Percentiles rank a stretch among this genome's conserved stretches.
Evolutionary conservation across 2,888 invertebrate species (phyloP).

Genomic region (Nemoura dubitans): DNA sequence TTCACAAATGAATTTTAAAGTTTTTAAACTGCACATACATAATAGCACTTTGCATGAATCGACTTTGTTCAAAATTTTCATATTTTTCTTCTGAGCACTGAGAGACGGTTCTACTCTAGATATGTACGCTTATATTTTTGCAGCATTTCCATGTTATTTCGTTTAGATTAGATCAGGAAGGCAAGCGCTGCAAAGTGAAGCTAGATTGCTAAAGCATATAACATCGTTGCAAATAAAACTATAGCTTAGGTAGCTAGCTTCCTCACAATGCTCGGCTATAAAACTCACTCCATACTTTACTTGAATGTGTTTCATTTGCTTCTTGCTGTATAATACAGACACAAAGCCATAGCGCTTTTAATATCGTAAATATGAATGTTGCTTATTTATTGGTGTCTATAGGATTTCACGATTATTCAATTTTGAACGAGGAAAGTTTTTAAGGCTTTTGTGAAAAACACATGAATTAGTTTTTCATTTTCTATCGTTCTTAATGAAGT

Average conservation of each 20-base stretch:
- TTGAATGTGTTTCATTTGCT: constrained; percentile 41
- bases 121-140: constrained; percentile 8
- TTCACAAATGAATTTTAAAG: background rate
- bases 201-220: constrained; percentile 29
- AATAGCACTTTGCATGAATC: background rate
- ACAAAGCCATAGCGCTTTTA: constrained; percentile 29
- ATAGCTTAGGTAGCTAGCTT: constrained; percentile 35
- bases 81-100: background rate
- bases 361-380: constrained; percentile 43
- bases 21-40: background rate
- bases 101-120: background rate
- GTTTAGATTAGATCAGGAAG: constrained; percentile 35
- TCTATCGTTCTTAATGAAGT: constrained; percentile 14
- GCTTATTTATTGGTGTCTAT: constrained; percentile 42
- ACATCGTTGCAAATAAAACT: constrained; percentile 37
- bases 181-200: constrained; percentile 28
- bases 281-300: constrained; percentile 27
- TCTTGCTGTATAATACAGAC: constrained; percentile 38
- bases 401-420: constrained; percentile 41
- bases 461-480: constrained; percentile 13
- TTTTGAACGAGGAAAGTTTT: constrained; percentile 35
- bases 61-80: background rate
- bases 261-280: constrained; percentile 17
- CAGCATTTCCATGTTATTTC: constrained; percentile 22
- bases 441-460: constrained; percentile 13